A percentile compares a stretch with the other conserved stretches of the same genome.
Evolutionary conservation across 2,113 vertebrate species (phyloP).

Genomic region (Galemys pyrenaicus): DNA sequence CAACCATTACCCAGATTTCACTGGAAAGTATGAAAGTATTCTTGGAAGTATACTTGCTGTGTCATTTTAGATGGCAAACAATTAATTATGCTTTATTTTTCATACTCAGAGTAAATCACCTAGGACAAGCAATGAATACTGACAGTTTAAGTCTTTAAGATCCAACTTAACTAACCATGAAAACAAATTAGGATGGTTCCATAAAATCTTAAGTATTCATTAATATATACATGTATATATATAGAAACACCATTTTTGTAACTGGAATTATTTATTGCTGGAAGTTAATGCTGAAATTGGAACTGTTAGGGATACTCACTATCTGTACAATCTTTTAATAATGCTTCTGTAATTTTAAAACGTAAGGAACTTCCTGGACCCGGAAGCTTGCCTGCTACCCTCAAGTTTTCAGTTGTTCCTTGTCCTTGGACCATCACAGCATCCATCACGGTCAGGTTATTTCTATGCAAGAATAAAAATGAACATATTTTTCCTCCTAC

Average conservation of each 20-base stretch:
- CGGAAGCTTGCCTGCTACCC: conserved; percentile 93
- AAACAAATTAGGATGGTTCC: background rate
- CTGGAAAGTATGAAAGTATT: background rate
- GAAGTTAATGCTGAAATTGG: background rate
- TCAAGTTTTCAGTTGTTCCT: conserved; percentile 94
- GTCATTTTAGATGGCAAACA: background rate
- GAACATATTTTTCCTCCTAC: background rate
- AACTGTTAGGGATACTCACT: conserved; percentile 87
- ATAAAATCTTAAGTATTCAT: background rate
- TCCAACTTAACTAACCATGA: conserved; percentile 25
- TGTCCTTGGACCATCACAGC: conserved; percentile 93
- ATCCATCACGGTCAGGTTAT: conserved; percentile 97
- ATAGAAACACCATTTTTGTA: background rate
- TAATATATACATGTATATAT: background rate
- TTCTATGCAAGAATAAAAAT: conserved; percentile 85
- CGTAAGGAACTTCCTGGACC: conserved; percentile 94
- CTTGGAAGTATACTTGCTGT: background rate
- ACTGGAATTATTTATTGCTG: background rate
- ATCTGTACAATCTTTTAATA: conserved; percentile 96
- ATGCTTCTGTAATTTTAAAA: conserved; percentile 98
- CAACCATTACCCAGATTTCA: background rate
- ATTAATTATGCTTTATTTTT: conserved; percentile 34
- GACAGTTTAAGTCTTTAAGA: background rate
- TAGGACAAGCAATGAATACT: background rate
- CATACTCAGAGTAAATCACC: background rate